Conservation (phyloP, 2,113 vertebrate genomes). For the Rhea americana region DNA sequence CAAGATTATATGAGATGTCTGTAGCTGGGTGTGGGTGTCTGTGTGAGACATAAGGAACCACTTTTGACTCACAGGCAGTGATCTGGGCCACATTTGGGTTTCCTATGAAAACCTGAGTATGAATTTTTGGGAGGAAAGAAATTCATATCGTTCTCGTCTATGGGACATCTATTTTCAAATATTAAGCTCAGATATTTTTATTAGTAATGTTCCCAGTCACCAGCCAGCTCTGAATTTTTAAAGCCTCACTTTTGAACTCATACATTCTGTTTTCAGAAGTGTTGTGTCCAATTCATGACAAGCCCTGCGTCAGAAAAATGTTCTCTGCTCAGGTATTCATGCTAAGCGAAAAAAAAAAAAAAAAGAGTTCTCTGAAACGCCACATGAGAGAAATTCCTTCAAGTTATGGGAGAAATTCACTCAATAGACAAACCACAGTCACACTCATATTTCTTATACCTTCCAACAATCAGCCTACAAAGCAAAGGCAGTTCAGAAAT, state of each 20-base stretch:
- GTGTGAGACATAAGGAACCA: neutral
- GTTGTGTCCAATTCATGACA: slow-evolving; percentile 34
- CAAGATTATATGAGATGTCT: neutral
- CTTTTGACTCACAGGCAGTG: slow-evolving; percentile 1
- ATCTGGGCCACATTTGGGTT: neutral
- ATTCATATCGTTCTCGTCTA: neutral
- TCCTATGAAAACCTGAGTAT: neutral
- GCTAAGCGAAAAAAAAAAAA: neutral
- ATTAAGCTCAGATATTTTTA: slow-evolving; percentile 4
- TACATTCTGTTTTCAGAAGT: slow-evolving; percentile 26
- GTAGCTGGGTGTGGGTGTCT: neutral
- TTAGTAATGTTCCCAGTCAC: slow-evolving; percentile 21
- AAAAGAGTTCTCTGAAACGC: slow-evolving; percentile 5
- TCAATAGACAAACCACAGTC: slow-evolving; percentile 31
- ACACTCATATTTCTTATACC: slow-evolving; percentile 17
- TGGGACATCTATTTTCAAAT: slow-evolving; percentile 9
- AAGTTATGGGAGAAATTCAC: slow-evolving; percentile 19
- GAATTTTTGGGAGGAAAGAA: neutral
- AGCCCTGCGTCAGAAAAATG: neutral
- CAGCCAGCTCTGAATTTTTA: slow-evolving; percentile 34
- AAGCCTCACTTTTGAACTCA: slow-evolving; percentile 15
- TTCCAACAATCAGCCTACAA: slow-evolving; percentile 23
- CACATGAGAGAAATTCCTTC: neutral
- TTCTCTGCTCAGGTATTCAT: slow-evolving; percentile 6
- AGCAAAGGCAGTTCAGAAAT: slow-evolving; percentile 6